phyloP scores from a whole-genome alignment of 2,888 invertebrate species.

The Stenchaetothrips biformis region DNA sequence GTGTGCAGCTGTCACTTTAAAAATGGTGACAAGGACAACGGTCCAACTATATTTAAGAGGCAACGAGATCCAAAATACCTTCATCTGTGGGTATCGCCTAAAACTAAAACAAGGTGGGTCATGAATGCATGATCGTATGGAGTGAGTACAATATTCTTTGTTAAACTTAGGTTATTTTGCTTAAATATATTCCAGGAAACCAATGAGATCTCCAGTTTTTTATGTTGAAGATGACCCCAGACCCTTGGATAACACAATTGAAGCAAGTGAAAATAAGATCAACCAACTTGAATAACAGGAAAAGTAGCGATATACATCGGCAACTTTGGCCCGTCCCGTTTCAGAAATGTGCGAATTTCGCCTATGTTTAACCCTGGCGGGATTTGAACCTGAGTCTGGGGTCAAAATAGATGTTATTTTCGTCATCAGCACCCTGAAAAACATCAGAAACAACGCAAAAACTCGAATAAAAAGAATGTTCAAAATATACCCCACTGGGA shows the following conservation, averaged over 20 bases:
- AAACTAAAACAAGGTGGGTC: neutral
- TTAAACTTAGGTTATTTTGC: neutral
- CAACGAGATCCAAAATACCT: neutral
- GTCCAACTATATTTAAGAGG: conserved; percentile 8
- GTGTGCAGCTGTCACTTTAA: conserved; percentile 8
- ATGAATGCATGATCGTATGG: neutral
- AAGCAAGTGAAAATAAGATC: neutral
- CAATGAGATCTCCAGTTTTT: neutral
- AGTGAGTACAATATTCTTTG: neutral
- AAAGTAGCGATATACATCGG: too few species aligned
- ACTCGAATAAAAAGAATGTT: too few species aligned
- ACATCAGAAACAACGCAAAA: too few species aligned
- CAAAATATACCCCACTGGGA: too few species aligned
- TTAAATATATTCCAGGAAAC: neutral
- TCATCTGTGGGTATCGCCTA: neutral
- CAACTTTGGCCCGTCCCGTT: too few species aligned
- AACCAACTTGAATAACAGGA: neutral
- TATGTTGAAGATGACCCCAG: neutral
- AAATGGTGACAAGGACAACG: neutral
- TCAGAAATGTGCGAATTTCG: too few species aligned
- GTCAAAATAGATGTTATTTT: too few species aligned
- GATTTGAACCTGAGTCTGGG: too few species aligned
- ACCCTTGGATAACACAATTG: neutral
- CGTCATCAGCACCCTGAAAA: too few species aligned
- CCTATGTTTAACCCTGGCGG: too few species aligned